Evolutionary conservation across 2,113 vertebrate genomes (phyloP), one percentile per base, ranked within the genome.

Genomic region (Lanius collurio): DNA sequence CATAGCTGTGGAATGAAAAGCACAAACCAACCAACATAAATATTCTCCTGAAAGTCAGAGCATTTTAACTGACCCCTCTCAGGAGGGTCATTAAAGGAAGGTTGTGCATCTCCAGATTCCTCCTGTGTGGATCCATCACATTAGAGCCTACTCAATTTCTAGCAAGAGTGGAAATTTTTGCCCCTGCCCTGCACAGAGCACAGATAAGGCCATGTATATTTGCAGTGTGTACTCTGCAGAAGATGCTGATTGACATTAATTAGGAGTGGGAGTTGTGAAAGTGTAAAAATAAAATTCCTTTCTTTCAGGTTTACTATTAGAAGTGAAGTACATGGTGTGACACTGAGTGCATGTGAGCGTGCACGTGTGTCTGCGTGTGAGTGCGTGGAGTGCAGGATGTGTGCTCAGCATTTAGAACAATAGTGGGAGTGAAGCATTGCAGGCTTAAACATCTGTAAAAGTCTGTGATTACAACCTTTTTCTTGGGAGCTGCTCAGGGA

Each of bases 241-340:
- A 97, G 91, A 86, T 63, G 53, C 94, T 68, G 96, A 95, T 74
- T 97, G 97, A 95, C 96, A 83, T 92, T 96, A 97, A 97, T 98
- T 96, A 97, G 86, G 68, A 97, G 97, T 96, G 93, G 91, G 97
- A 85, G 95, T 96, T 82, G 92, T 50, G 90, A 91, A 93, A 93
- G 80, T 76, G 73, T 86, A 91, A 97, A 96, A 96, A 97, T 93
- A 87, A 95, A 94, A 87, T 91, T 63, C 84, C 70, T 97, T 95
- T 95, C 37, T 44, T 95, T 70, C 59, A 62, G 83, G 79, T 82
- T 92, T 97, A 87, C 95, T 96, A 76, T 94, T 84, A 87, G 88
- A 89, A 95, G 86, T 68, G 83, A 90, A 90, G 94, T 75, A 75
- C 62, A 6, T 26, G 42, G 95, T 92, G 94, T 94, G 90, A 96